Evolutionary conservation across 2,113 vertebrate genomes (phyloP), one percentile per base, ranked within the genome.

Genomic region (Gallinago paraguaiae): DNA sequence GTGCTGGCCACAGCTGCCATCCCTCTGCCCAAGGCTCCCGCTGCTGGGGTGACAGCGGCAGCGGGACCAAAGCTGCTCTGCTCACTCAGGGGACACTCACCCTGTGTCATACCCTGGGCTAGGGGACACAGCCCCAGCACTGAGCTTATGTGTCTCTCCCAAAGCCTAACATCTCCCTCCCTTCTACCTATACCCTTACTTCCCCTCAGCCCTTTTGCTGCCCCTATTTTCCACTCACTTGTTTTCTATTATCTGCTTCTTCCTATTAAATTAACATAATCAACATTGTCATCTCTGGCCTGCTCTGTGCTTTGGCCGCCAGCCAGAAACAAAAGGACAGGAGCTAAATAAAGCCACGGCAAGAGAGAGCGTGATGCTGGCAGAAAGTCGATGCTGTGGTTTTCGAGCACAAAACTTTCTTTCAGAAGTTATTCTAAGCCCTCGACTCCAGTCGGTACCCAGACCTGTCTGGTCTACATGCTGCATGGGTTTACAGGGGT

Each of bases 211-310:
- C 60, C 72, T 78, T 94, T 79, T 48, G 35, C 83, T 89, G 56
- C 33, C 35, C 9, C 61, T 91, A 3, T 65, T 96, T 92, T 71
- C 53, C 57, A 43, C 76, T 95, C 60, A 50, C 54, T 95, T 79
- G 37, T 91, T 91, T 88, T 84, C 82, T 88, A 4, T 86, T 6
- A 93, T 82, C 74, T 71, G 15, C 80, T 87, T 61, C 81, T 96
- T 95, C 83, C 57, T 92, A 92, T 82, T 94, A 79, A 95, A 92
- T 96, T 86, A 89, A 67, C 31, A 50, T 65, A 84, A 84, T 86
- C 61, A 79, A 51, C 70, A 59, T 82, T 41, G 86, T 72, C 5
- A 82, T 93, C 45, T 69, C 86, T 86, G 70, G 37, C 48, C 83
- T 92, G 72, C 50, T 91, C 41, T 0, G 3, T 50, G 61, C 61